These are phyloP conservation scores for Drosophila vallismaia DNA, from an alignment of 2,888 invertebrate species.

Conservation along the genomic window DNA sequence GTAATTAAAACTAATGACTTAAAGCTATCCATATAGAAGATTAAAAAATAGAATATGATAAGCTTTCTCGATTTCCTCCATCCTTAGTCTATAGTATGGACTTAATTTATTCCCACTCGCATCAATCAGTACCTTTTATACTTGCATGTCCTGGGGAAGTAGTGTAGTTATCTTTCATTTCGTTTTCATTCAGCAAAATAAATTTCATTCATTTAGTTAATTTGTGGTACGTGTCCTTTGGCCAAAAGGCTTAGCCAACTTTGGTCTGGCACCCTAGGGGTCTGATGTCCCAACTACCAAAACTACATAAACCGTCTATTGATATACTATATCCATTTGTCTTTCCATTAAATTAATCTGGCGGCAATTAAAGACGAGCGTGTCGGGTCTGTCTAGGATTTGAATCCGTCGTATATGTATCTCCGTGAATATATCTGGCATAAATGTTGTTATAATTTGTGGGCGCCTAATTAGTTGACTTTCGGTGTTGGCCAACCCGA, in stretches of 20 bases:
- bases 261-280: conserved; percentile 1
- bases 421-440: conserved; percentile 22
- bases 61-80: too few species aligned
- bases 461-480: conserved; percentile 57
- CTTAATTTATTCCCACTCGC: background rate
- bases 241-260: conserved; percentile 28
- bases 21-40: background rate
- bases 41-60: too few species aligned
- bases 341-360: conserved; percentile 54
- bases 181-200: conserved; percentile 19
- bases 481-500: conserved; percentile 34
- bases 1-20: background rate
- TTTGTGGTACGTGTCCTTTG: conserved; percentile 58
- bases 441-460: conserved; percentile 54
- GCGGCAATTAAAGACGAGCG: conserved; percentile 46
- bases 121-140: conserved; percentile 16
- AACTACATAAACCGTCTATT: conserved; percentile 28
- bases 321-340: conserved; percentile 50
- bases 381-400: background rate
- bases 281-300: conserved; percentile 24
- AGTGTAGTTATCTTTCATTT: conserved; percentile 38
- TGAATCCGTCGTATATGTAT: background rate
- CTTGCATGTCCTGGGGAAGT: background rate
- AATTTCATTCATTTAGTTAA: conserved; percentile 62
- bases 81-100: background rate